A percentile compares a stretch with the other conserved stretches of the same genome.
These are phyloP conservation scores for Eretmochelys imbricata DNA, from an alignment of 2,113 vertebrate species.

Conservation along the genomic window DNA sequence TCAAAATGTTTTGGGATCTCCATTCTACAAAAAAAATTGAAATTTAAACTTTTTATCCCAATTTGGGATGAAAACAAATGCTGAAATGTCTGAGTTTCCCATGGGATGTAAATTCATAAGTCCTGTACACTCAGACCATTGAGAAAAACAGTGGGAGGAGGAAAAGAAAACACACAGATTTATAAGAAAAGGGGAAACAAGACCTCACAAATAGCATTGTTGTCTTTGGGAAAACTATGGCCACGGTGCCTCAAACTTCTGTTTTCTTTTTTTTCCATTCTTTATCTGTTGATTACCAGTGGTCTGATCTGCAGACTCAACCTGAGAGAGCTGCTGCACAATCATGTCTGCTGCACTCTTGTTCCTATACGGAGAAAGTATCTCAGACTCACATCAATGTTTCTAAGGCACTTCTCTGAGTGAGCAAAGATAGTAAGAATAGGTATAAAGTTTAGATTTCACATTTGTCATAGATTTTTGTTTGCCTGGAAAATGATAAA, in stretches of 20 bases:
- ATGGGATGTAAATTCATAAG: no score
- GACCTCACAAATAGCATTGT: no score
- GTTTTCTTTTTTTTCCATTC: not conserved
- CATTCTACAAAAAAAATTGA: no score
- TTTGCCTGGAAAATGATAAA: not conserved
- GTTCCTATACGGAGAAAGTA: accelerated
- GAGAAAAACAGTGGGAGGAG: no score
- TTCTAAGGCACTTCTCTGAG: not conserved
- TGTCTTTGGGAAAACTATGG: no score
- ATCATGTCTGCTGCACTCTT: not conserved
- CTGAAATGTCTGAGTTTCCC: no score
- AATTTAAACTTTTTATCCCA: no score
- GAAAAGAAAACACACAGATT: no score
- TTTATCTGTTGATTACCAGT: not conserved
- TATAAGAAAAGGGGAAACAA: no score
- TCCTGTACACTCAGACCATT: no score
- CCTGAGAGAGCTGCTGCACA: accelerated
- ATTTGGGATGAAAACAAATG: no score
- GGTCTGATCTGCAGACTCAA: accelerated
- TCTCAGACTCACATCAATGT: accelerated
- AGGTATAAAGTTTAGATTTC: accelerated
- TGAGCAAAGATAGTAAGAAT: not conserved
- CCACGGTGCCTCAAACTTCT: not conserved
- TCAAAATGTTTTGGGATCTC: no score
- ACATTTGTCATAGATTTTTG: not conserved